Base-by-base conservation (phyloP, 2,888 invertebrate species). In the Ophion ellenae region DNA sequence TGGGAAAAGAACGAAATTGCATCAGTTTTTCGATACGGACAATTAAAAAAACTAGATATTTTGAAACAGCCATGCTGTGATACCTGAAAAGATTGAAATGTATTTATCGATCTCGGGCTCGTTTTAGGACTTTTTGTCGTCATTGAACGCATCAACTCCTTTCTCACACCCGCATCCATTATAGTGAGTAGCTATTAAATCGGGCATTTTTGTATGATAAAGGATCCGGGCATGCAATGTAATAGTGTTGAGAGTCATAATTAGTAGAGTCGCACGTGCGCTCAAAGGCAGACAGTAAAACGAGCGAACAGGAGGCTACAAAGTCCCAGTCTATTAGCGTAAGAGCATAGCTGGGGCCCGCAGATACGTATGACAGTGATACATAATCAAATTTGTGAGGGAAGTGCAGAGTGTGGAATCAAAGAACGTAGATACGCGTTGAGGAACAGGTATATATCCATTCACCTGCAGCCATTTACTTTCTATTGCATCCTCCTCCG, bases 381-480 rank as follows among this genome's bases (percentile, higher is more conserved):
- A 59, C 64, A 36, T 77, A 77, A 77, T 77, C 57, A 57, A 77
- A 77, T 77, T 77, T 67, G 67, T 40, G 32, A n/a, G 32, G 64
- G 47, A 36, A 76, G 64, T 76, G 47, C 53, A 64, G 64, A 36
- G 64, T 20, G 36, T 74, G 61, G 36, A n/a, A 45, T 20, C 64
- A 47, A 64, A 76, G 59, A 73, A 24, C 74, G 20, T 40, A 36
- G 61, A 40, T 36, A n/a, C 57, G 59, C 17, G 40, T 61, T 61
- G 61, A 40, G n/a, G 40, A 7, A 20, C 45, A 47, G 47, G n/a
- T 64, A 53, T 47, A 66, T 47, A 61, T 45, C 63, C 76, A 76
- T 64, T 76, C 9, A 64, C 76, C 28, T 57, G 76, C 64, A 76
- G 17, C 53, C 64, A 64, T 64, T 64, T 32, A 32, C 17, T 10